Base-by-base conservation (phyloP, 2,797 vertebrate genomes). In the Alouatta caraya region DNA sequence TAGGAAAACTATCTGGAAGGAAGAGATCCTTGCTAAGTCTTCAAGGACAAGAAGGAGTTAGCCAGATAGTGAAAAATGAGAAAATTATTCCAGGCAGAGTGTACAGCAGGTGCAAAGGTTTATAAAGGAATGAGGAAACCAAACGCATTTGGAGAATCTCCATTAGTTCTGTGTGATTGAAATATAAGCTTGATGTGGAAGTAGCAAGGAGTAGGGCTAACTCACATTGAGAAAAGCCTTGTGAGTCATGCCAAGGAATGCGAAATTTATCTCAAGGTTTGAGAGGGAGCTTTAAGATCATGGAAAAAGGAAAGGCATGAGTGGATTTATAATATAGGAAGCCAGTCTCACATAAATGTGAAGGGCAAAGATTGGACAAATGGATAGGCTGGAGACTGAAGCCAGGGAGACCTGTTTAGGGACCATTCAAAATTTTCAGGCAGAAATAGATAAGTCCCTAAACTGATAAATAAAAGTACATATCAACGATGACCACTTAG, bases 151-250 rank as follows among this genome's bases (percentile, higher is more conserved):
- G 61, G 64, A 86, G 17, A 81, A 88, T 79, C 86, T 37, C 57
- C 24, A 42, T 61, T 59, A 37, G 12, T 79, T 85, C 81, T 59
- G 8, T 87, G 76, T 55, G 57, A 92, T 24, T 94, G 87, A 80
- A 83, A 76, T 72, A 75, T 39, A 84, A 96, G 46, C 30, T 84
- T 70, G 17, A 76, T 33, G 48, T 33, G 48, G 70, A 39, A 93
- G 10, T 46, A 44, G 39, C 46, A 90, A 93, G 46, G n/a, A 79
- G 85, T 10, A 76, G 33, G 37, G 55, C 52, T 95, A 89, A 93
- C 9, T 78, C 70, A 59, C 84, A 57, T 73, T 73, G 76, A 89
- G 55, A 89, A 96, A 96, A 96, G 21, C 83, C 59, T 88, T 80
- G 5, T 19, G 57, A 93, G 33, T 88, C 75, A 83, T 26, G 4